These are phyloP conservation scores for Choreutis nemorana DNA, from an alignment of 2,888 invertebrate species.

Conservation along the genomic window DNA sequence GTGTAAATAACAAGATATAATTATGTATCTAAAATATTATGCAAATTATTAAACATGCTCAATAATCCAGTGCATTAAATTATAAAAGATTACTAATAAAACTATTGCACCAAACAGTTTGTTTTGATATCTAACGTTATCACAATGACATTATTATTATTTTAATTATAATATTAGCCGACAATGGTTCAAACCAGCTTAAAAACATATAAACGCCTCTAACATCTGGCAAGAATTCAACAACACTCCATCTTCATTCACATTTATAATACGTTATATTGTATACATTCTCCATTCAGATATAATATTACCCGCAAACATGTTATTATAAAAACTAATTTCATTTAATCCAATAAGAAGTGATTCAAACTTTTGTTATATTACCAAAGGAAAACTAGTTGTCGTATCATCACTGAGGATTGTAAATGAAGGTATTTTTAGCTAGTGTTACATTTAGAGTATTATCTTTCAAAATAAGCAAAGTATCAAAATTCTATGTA, in stretches of 20 bases:
- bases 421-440: no score
- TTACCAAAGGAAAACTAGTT: no score
- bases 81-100: conserved; percentile 7
- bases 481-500: no score
- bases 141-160: conserved; percentile 45
- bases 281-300: conserved; percentile 48
- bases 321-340: conserved; percentile 57
- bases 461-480: no score
- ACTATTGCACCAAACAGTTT: conserved; percentile 32
- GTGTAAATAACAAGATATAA: conserved; percentile 1
- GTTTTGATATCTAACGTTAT: conserved; percentile 48
- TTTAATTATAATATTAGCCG: conserved; percentile 33
- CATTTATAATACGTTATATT: conserved; percentile 38
- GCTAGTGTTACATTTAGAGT: no score
- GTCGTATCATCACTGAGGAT: no score
- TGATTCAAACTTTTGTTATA: no score
- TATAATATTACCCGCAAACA: conserved; percentile 47
- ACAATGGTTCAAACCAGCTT: conserved; percentile 50
- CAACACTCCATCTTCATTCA: conserved; percentile 29
- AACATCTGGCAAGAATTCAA: conserved; percentile 53
- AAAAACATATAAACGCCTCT: conserved; percentile 48
- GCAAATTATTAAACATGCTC: conserved; percentile 14
- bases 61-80: conserved; percentile 12
- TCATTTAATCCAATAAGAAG: no score
- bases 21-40: background rate